A percentile compares a stretch with the other conserved stretches of the same genome.
These are phyloP conservation scores for Nycteola revayana DNA, from an alignment of 2,888 invertebrate species.

Conservation along the genomic window DNA sequence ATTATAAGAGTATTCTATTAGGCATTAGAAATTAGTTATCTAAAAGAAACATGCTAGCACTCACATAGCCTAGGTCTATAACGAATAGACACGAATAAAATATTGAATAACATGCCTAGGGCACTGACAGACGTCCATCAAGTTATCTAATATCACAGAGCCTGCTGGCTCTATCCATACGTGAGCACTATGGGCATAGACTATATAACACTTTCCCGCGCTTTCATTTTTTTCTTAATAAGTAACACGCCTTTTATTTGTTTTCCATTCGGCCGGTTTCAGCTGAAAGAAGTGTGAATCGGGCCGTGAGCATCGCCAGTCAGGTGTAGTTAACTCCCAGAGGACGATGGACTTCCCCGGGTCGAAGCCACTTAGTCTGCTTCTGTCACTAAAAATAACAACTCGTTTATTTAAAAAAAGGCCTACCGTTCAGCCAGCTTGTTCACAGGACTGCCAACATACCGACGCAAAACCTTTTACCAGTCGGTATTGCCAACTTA, in stretches of 20 bases:
- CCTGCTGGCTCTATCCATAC: too few relatives aligned
- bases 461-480: slow-evolving; percentile 32
- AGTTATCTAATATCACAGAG: slow-evolving; percentile 27
- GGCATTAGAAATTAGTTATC: too few relatives aligned
- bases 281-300: slow-evolving; percentile 74
- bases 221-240: slow-evolving; percentile 58
- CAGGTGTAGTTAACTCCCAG: slow-evolving; percentile 65
- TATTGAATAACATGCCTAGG: neutral
- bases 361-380: slow-evolving; percentile 63
- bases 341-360: slow-evolving; percentile 57
- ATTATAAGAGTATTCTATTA: too few relatives aligned
- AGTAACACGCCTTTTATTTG: slow-evolving; percentile 73
- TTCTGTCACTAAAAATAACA: slow-evolving; percentile 65
- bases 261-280: slow-evolving; percentile 71
- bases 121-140: slow-evolving; percentile 11
- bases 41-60: too few relatives aligned
- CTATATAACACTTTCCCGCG: slow-evolving; percentile 27
- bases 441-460: slow-evolving; percentile 24
- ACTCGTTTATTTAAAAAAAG: slow-evolving; percentile 57
- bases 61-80: too few relatives aligned
- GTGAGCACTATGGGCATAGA: too few relatives aligned
- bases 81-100: too few relatives aligned
- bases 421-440: slow-evolving; percentile 43
- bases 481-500: slow-evolving; percentile 26
- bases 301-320: slow-evolving; percentile 66